Evolutionary conservation across 30 jellyfish, hydroid and myxozoan genomes (phyloP), one percentile per base, ranked within the genome.

Genomic region (Mastigias papua): DNA sequence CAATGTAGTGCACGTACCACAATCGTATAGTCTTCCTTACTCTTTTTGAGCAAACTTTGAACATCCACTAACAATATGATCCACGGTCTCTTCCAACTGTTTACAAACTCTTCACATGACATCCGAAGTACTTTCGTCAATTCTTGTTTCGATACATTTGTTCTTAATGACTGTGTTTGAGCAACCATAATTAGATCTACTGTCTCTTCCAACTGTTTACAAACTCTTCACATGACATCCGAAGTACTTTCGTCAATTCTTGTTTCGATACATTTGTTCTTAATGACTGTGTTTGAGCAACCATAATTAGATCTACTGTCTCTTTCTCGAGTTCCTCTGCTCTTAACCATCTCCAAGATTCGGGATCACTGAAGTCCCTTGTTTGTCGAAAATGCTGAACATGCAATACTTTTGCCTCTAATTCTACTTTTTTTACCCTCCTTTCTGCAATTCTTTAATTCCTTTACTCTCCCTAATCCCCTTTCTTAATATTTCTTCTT

Each of bases 261-360:
- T 11, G 67, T 37, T 77, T 77, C 0, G 26, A 21, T 17, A 32
- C 76, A 54, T 77, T 77, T 61, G 77, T 77, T 29, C 88, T 50
- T 20, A 77, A 11, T 15, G 77, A 57, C 32, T 77, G 78, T 21
- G 19, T n/a, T 77, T 54, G 88, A n/a, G n/a, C n/a, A n/a, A n/a
- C n/a, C n/a, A n/a, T n/a, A n/a, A n/a, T n/a, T n/a, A n/a, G n/a
- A n/a, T 23, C 57, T 34, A 23, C 88, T n/a, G 88, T 50, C 32
- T 77, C 88, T 48, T 29, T 77, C 60, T 77, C 54, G 20, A 22
- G 34, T 37, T 31, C 34, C 17, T 78, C 78, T n/a, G 28, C 33
- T 30, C 58, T 25, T 7, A 77, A 23, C 78, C 88, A 77, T 74
- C 10, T 33, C 88, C 63, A 77, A 34, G 78, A 77, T 32, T 49